Base-by-base conservation (phyloP, 2,888 invertebrate genomes). In the Bellardia pandia region DNA sequence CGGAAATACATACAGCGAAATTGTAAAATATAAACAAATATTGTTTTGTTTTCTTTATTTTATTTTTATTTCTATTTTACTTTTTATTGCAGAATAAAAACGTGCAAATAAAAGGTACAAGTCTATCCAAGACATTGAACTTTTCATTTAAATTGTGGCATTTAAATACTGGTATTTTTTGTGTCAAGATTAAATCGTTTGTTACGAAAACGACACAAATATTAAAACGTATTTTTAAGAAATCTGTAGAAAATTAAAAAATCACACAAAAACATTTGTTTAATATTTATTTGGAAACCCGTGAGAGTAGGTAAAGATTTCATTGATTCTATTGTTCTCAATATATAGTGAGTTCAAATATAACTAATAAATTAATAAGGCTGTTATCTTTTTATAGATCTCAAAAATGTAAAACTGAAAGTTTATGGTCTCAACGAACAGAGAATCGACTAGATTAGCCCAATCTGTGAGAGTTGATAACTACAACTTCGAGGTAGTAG, bases 61-160 rank as follows among this genome's bases (percentile, higher is more conserved):
- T 45, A 45, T 11, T 45, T 66, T 16, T 42, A 16, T n/a, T 42
- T 16, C 37, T 3, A 14, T 9, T 14, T 60, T 3, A 45, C 60
- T 3, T 13, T 60, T 14, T 60, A 13, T 45, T 45, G 45, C 40
- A 7, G n/a, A 64, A 42, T 42, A 64, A 64, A 40, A n/a, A 37
- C 16, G 40, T 23, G 45, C 8, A 11, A 45, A 66, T 58, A 7
- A 45, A 30, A 23, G 23, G 9, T n/a, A 30, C 42, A 45, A 30
- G n/a, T 74, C 5, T 45, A 30, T 62, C 8, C 42, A 66, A 66
- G 33, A 69, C 48, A 69, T 69, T 69, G 68, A 69, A 69, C 68
- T 69, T 69, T n/a, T 51, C 42, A 30, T 74, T 45, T 42, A 45
- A 48, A 16, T 75, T 33, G 75, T 62, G 75, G 48, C 48, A 75